Evolutionary conservation across 1,140 invertebrate genomes (phyloP), one percentile per base, ranked within the genome.

Genomic region (Drosophila pandora): DNA sequence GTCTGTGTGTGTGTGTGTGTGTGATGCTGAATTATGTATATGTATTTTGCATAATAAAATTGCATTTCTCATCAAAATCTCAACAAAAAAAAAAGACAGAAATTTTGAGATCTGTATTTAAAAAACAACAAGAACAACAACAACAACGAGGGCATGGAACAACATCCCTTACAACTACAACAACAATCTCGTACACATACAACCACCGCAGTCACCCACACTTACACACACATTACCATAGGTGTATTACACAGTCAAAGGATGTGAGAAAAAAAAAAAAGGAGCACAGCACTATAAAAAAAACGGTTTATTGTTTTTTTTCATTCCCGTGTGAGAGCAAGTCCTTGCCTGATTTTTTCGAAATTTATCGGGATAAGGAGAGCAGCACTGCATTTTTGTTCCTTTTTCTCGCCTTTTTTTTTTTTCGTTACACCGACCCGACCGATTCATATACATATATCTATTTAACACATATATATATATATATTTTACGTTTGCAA

Each of bases 111-210:
- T 63, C 59, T 68, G 25, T 68, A 58, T 69, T 41, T 53, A 45
- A 32, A 10, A 32, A 32, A 32, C 3, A 32, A 32, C 34, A 32
- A 32, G 1, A 32, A 32, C 34, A 50, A 52, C 32, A 56, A 59
- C 9, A 59, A 39, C 49, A 45, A 64, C 58, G 32, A 10, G 6
- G 32, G 0, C 47, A 23, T 17, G 50, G 30, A 45, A 70, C 57
- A 76, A 77, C 60, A 70, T 69, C 67, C 67, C 67, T 49, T 43
- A 32, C 65, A 43, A 21, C 37, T 41, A 45, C 25, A 50, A 59
- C 17, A 60, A 37, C 30, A 52, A 41, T 56, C 34, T 30, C 60
- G 77, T 32, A 72, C 48, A 82, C 57, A 57, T 61, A 22, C 17
- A 47, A 47, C 43, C 43, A 22, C 17, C 17, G 21, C 41, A 45